Evolutionary conservation across 92 coral and sea anemone species (phyloP).

Genomic region (Micromussa lordhowensis): DNA sequence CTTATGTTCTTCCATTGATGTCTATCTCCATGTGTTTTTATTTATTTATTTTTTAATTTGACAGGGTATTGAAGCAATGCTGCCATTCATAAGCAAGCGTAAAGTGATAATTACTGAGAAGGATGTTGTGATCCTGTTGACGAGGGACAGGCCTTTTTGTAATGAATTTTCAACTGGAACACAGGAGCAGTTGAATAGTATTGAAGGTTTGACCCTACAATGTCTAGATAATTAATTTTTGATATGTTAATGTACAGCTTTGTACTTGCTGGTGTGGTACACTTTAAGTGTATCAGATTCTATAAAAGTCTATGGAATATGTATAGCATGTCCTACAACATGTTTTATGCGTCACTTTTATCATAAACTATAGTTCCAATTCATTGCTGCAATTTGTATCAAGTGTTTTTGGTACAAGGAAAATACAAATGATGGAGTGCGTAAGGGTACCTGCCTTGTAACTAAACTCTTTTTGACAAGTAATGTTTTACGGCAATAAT

Average conservation of each 20-base stretch:
- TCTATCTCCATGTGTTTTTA: neutral
- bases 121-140: constrained; percentile 69
- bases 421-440: too few species aligned
- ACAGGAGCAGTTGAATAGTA: constrained; percentile 67
- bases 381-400: too few species aligned
- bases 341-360: too few species aligned
- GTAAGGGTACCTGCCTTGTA: too few species aligned
- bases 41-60: neutral
- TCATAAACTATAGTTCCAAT: too few species aligned
- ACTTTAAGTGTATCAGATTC: too few species aligned
- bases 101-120: constrained; percentile 59
- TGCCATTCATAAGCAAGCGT: constrained; percentile 78
- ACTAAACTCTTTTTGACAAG: too few species aligned
- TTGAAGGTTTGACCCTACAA: constrained; percentile 55
- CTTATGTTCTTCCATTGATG: neutral
- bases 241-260: neutral
- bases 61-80: constrained; percentile 80
- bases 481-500: too few species aligned
- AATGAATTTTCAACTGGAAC: constrained; percentile 77
- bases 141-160: constrained; percentile 84
- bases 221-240: neutral
- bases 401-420: too few species aligned
- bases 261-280: neutral
- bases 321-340: too few species aligned
- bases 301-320: too few species aligned